Evolutionary conservation across 2,888 invertebrate species (phyloP).

Genomic region (Pandemis cinnamomeana): DNA sequence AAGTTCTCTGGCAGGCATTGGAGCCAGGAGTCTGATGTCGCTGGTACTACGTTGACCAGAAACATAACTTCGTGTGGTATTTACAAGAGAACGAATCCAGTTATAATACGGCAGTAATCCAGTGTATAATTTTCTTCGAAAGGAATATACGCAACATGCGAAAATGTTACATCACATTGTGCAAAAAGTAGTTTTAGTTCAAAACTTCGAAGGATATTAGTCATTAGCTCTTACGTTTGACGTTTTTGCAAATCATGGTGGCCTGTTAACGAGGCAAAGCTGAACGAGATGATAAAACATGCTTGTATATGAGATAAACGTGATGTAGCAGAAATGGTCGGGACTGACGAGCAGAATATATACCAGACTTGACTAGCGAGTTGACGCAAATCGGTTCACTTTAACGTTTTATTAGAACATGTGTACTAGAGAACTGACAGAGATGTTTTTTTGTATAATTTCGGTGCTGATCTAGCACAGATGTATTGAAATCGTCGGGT

Average conservation of each 20-base stretch:
- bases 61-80: too few relatives aligned
- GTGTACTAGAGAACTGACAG: background rate
- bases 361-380: background rate
- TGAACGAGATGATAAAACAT: background rate
- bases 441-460: background rate
- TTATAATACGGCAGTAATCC: too few relatives aligned
- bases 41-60: too few relatives aligned
- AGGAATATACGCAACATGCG: background rate
- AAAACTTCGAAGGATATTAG: background rate
- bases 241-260: conserved; percentile 3
- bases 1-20: too few relatives aligned
- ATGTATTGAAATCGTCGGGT: too few relatives aligned
- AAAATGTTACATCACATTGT: background rate
- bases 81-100: too few relatives aligned
- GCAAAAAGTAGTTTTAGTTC: background rate
- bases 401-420: background rate
- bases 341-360: background rate
- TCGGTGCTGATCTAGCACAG: too few relatives aligned
- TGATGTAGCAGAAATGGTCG: conserved; percentile 1
- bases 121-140: too few relatives aligned
- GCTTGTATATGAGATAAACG: background rate
- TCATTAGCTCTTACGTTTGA: background rate
- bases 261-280: background rate
- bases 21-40: too few relatives aligned
- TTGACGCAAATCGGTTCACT: background rate